Base-by-base conservation (phyloP, 2,797 vertebrate genomes). In the Distichodus sexfasciatus region DNA sequence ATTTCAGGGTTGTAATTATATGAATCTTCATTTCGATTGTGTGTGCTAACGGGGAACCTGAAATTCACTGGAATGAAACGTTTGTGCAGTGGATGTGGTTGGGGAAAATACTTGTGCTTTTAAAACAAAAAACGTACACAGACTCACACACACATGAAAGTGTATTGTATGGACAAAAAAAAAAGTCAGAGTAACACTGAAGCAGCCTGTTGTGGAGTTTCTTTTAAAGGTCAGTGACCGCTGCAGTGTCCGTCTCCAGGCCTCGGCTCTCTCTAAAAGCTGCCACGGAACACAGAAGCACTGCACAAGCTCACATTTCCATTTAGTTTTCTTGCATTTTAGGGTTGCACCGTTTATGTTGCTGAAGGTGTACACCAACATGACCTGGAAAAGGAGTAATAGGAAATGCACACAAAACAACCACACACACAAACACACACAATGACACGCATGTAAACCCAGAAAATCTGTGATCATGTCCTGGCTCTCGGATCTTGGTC, bases 401-500 rank as follows among this genome's bases (percentile, higher is more conserved):
- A n/a, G n/a, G n/a, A n/a, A n/a, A 15, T 3, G 15, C 19, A 24
- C 35, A 64, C 28, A 62, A 19, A 28, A 3, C 41, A 14, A 8
- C 2, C 21, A 21, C 2, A 24, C 7, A 40, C 21, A 2, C 0
- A 8, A 23, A 15, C 4, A 17, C 9, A 24, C 31, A 38, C 11
- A 23, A 4, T 12, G 3, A 21, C 43, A 47, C 28, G 23, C 21
- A n/a, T 33, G 8, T 35, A 17, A 17, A 10, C 8, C 33, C n/a
- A 6, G n/a, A 1, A 2, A 17, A 17, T 41, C 0, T 28, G 35
- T 51, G 35, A 15, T 50, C 24, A 41, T 36, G 58, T 24, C n/a
- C 33, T 58, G 41, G 36, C 29, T 9, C 15, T 54, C 38, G 26
- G 67, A 46, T 35, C 47, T 59, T 31, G 54, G 76, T 63, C 63